phyloP scores from a whole-genome alignment of 2,888 invertebrate species.

The Cheilosia vernalis region DNA sequence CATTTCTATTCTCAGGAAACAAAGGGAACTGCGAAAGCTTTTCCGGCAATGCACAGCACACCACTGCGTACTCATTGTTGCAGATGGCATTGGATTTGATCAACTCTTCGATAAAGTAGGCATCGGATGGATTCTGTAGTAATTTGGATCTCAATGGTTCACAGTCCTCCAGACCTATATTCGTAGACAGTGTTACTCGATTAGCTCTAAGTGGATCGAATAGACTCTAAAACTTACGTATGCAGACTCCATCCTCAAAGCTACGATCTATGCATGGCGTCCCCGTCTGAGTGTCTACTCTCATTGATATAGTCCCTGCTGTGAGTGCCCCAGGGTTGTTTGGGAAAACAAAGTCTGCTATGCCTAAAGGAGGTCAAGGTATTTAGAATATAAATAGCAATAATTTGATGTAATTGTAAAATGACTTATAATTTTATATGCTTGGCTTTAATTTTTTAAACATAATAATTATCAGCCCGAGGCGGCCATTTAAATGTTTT shows the following conservation, averaged over 20 bases:
- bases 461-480: too few species aligned
- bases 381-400: too few species aligned
- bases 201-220: too few species aligned
- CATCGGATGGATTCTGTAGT: slow-evolving; percentile 76
- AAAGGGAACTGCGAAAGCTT: background rate
- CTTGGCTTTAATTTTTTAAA: too few species aligned
- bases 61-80: slow-evolving; percentile 74
- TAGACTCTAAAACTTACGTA: slow-evolving; percentile 76
- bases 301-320: background rate
- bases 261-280: background rate
- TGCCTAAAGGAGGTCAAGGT: too few species aligned
- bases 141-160: slow-evolving; percentile 77
- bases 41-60: slow-evolving; percentile 80
- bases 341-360: too few species aligned
- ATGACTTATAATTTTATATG: too few species aligned
- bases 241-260: slow-evolving; percentile 4
- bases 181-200: background rate
- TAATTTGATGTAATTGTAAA: too few species aligned
- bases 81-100: slow-evolving; percentile 80
- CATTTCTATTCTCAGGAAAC: slow-evolving; percentile 68
- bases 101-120: slow-evolving; percentile 77
- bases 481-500: too few species aligned
- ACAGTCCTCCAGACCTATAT: slow-evolving; percentile 79
- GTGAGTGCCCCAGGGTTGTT: too few species aligned
- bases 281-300: background rate